Conservation (phyloP, 1,140 invertebrate species). For the Brachionus angularis region DNA sequence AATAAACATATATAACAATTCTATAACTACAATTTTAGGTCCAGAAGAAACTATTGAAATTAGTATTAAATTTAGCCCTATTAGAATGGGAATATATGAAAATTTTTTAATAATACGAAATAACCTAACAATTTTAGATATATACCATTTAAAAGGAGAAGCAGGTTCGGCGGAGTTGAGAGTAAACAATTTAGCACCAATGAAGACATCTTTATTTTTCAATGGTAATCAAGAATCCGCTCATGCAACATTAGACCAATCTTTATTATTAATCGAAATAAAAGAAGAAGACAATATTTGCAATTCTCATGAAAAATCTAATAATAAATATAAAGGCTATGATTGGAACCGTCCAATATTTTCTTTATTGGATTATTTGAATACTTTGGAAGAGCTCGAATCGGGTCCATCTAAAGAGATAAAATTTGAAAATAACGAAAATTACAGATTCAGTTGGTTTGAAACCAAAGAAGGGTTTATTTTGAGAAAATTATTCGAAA, state of each 20-base stretch:
- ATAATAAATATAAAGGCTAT: not conserved
- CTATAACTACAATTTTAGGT: constrained; percentile 1
- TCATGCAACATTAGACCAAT: not conserved
- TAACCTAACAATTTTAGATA: constrained; percentile 13
- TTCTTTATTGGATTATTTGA: constrained; percentile 1
- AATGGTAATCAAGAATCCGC: not conserved
- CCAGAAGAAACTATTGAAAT: not conserved
- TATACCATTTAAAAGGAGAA: constrained; percentile 14
- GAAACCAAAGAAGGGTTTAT: constrained; percentile 14
- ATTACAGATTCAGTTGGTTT: no score
- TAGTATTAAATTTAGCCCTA: constrained; percentile 27
- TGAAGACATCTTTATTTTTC: constrained; percentile 4
- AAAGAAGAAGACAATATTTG: not conserved
- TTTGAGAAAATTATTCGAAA: constrained; percentile 5
- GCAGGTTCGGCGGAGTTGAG: constrained; percentile 16
- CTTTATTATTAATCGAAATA: constrained; percentile 1
- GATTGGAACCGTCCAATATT: not conserved
- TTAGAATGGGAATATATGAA: constrained; percentile 6
- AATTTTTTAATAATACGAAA: constrained; percentile 24
- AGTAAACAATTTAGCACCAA: not conserved
- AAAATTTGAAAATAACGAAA: no score
- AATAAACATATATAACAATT: not conserved
- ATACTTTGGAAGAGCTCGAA: constrained; percentile 16
- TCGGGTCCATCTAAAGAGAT: no score
- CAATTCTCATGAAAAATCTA: not conserved